These are phyloP conservation scores for Rattus rattus DNA, from an alignment of 2,113 vertebrate species.

Conservation along the genomic window DNA sequence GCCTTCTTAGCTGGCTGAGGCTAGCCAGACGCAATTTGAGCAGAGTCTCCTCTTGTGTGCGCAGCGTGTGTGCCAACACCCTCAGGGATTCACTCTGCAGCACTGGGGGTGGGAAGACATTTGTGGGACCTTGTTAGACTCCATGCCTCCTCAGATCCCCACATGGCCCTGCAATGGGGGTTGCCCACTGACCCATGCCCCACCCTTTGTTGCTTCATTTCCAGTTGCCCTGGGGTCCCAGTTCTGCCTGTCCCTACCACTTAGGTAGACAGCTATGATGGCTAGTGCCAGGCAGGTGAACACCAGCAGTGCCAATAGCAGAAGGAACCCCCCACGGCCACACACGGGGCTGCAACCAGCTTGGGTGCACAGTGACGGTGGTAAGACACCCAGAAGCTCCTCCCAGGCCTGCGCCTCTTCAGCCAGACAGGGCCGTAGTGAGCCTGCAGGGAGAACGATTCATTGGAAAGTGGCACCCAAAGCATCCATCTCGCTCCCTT, in stretches of 20 bases:
- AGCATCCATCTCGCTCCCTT: neutral
- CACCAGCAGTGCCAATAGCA: constrained; percentile 86
- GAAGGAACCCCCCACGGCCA: constrained; percentile 84
- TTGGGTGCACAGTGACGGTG: constrained; percentile 77
- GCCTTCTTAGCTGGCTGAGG: constrained; percentile 88
- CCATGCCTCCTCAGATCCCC: rapidly evolving
- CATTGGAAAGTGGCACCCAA: neutral
- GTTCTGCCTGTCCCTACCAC: constrained; percentile 75
- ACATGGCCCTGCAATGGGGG: neutral
- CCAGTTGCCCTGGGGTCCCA: neutral
- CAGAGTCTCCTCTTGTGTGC: constrained; percentile 84
- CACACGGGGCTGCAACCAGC: constrained; percentile 68
- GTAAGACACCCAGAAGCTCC: constrained; percentile 61
- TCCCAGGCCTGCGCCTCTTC: constrained; percentile 22
- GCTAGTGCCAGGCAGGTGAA: constrained; percentile 87
- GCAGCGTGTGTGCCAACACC: constrained; percentile 84
- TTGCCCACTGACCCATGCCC: neutral
- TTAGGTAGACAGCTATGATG: constrained; percentile 86
- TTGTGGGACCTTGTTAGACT: neutral
- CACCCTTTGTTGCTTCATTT: neutral
- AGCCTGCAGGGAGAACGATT: neutral
- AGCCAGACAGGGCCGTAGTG: neutral
- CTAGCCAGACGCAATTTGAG: constrained; percentile 86
- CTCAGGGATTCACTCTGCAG: constrained; percentile 90
- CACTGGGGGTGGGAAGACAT: constrained; percentile 22